Evolutionary conservation across 1,140 invertebrate genomes (phyloP).

Genomic region (Drosophila nigromelanica): DNA sequence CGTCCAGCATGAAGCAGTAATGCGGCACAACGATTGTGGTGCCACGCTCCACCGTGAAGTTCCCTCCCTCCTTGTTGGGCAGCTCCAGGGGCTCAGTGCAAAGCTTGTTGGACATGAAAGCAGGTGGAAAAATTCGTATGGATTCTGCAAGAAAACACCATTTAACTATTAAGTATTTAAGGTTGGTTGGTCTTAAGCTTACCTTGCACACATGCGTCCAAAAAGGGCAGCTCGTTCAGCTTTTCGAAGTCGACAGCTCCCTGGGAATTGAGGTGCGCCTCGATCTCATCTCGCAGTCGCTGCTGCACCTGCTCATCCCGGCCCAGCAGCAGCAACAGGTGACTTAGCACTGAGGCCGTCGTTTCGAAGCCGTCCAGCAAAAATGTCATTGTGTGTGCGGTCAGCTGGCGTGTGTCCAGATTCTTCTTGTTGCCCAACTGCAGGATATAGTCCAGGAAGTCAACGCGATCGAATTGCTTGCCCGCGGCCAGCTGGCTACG

Average conservation of each 20-base stretch:
- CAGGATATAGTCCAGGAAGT: conserved; percentile 83
- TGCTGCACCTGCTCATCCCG: conserved; percentile 55
- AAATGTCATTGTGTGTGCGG: conserved; percentile 72
- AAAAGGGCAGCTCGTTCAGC: conserved; percentile 59
- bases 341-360: conserved; percentile 45
- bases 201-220: conserved; percentile 78
- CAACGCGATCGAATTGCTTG: conserved; percentile 64
- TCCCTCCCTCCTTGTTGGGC: conserved; percentile 59
- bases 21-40: conserved; percentile 85
- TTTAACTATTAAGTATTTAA: accelerated
- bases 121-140: conserved; percentile 62
- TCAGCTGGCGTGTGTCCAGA: conserved; percentile 50
- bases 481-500: conserved; percentile 41
- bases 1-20: conserved; percentile 86
- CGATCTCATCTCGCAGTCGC: conserved; percentile 76
- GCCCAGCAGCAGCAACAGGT: conserved; percentile 35
- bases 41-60: conserved; percentile 78
- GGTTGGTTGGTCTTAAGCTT: neutral
- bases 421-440: conserved; percentile 72
- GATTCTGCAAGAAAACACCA: conserved; percentile 40
- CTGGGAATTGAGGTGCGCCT: conserved; percentile 36
- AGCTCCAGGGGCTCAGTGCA: conserved; percentile 71
- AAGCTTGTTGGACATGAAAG: conserved; percentile 49
- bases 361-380: conserved; percentile 80
- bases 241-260: conserved; percentile 62